A percentile compares a stretch with the other conserved stretches of the same genome.
Conservation (phyloP, 2,797 vertebrate genomes). For the Sebastes aleutianus region DNA sequence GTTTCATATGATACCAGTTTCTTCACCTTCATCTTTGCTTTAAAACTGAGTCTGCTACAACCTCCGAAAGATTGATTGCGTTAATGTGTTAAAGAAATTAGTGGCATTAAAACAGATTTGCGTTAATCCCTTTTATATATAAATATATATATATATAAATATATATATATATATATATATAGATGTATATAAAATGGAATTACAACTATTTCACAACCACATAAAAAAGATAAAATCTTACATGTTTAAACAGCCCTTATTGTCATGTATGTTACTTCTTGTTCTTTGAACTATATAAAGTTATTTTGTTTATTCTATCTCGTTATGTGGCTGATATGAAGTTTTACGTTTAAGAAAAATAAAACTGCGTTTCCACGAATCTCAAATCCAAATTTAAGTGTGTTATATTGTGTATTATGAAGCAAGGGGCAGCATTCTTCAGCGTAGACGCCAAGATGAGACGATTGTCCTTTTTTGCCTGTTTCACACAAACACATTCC, state of each 20-base stretch:
- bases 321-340: background rate
- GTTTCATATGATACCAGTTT: too few species aligned
- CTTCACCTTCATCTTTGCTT: too few species aligned
- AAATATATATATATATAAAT: too few species aligned
- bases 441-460: background rate
- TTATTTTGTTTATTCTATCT: background rate
- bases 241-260: background rate
- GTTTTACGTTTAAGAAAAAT: background rate
- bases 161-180: too few species aligned
- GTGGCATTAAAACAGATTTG: too few species aligned
- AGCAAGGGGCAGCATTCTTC: background rate
- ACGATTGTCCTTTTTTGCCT: background rate
- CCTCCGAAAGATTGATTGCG: too few species aligned
- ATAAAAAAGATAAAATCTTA: background rate
- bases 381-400: background rate
- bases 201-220: background rate
- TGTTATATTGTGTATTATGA: background rate
- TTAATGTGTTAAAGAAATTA: too few species aligned
- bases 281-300: background rate
- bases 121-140: too few species aligned
- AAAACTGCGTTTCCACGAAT: background rate
- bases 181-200: background rate
- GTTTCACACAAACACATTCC: background rate
- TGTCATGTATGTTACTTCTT: background rate
- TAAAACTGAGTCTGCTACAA: too few species aligned